Base-by-base conservation (phyloP, 1,140 invertebrate genomes). In the Triops cancriformis region DNA sequence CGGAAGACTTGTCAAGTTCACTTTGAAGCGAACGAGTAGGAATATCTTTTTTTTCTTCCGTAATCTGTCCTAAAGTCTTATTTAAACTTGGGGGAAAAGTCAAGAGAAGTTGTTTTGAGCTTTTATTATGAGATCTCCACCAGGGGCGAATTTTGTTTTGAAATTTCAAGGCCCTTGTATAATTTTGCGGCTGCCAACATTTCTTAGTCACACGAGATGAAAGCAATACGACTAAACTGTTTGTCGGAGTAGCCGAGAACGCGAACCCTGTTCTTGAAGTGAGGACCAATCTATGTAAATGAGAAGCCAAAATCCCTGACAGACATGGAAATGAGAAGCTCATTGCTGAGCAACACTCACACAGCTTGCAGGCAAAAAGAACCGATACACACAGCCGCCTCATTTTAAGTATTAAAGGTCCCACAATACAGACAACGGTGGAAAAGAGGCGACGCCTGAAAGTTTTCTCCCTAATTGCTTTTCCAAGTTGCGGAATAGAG, bases 191-290 rank as follows among this genome's bases (percentile, higher is more conserved):
- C 51, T 64, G 18, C 4, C 51, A 64, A 23, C 51, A 64, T n/a
- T 64, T 64, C 51, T 64, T 64, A 64, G 51, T 23, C 51, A 64
- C 51, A 64, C n/a, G 23, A 64, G 51, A 23, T 7, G 51, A 64
- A 64, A 64, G 51, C 51, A 64, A 64, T 64, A 64, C n/a, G 51
- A 64, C 51, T 64, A 64, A 64, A 64, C 45, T 64, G 45, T 64
- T 64, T 12, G 45, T 64, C 45, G 10, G 45, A 23, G 14, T 14
- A 14, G 45, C 2, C 2, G 45, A 12, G 23, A 64, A 64, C 14
- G 45, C 45, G 45, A 64, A 23, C 45, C 45, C 45, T 64, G 45
- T 64, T 14, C 45, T 64, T 64, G 45, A 64, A 64, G 45, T 64
- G 23, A 64, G 23, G 45, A 64, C 45, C 45, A 64, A 64, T 64